A percentile compares a stretch with the other conserved stretches of the same genome.
Evolutionary conservation across 1,140 invertebrate genomes (phyloP).

Genomic region (Drosophila kepulauana): DNA sequence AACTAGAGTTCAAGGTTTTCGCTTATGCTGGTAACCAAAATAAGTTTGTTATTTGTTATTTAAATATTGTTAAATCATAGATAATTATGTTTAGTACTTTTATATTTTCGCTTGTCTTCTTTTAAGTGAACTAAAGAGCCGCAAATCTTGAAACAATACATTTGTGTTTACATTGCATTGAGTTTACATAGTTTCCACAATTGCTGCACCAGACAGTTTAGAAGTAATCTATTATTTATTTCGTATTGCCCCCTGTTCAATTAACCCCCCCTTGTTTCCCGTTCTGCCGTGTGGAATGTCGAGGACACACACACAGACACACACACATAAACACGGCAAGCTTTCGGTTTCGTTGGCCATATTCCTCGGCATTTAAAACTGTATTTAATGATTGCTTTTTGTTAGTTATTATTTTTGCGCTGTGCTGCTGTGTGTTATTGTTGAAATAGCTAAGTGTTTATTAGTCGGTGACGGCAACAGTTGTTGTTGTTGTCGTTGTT

Average conservation of each 20-base stretch:
- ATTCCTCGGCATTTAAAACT: conserved; percentile 16
- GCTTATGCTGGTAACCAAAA: too few species aligned
- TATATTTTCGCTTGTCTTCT: too few species aligned
- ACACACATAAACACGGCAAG: background rate
- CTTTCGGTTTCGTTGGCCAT: conserved; percentile 9
- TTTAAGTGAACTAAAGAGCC: too few species aligned
- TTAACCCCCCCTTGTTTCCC: too few species aligned
- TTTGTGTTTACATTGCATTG: background rate
- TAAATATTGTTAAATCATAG: too few species aligned
- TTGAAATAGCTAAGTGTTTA: conserved; percentile 20
- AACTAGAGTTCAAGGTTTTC: too few species aligned
- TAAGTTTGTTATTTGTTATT: too few species aligned
- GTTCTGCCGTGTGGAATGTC: conserved; percentile 10
- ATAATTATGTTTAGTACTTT: background rate
- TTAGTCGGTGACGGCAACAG: conserved; percentile 16
- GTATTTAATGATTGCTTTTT: conserved; percentile 23
- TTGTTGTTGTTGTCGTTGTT: background rate
- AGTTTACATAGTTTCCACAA: background rate
- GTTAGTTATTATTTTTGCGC: conserved; percentile 13
- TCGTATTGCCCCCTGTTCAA: background rate
- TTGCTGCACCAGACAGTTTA: background rate
- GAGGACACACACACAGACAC: background rate
- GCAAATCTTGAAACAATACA: background rate
- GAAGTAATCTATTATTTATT: conserved; percentile 1
- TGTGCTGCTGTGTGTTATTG: background rate